Percentiles rank a stretch among this genome's conserved stretches.
These are phyloP conservation scores for Charanyca ferruginea DNA, from an alignment of 2,888 invertebrate species.

Conservation along the genomic window DNA sequence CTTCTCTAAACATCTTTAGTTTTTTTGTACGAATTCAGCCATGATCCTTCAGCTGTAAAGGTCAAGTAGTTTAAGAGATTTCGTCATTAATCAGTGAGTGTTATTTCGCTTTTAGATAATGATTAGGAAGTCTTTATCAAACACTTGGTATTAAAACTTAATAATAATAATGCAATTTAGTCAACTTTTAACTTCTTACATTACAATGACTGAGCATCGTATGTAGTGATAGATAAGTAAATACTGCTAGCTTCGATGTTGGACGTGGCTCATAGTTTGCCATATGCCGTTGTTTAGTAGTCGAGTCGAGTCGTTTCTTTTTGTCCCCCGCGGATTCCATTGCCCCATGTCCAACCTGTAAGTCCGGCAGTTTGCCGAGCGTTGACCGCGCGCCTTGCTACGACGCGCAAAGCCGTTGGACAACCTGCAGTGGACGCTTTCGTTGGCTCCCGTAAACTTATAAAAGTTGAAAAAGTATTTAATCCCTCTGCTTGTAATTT, in stretches of 20 bases:
- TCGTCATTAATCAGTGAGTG: no score
- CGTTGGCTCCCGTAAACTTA: slow-evolving; percentile 75
- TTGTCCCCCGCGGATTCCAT: slow-evolving; percentile 89
- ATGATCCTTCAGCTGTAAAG: no score
- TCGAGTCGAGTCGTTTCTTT: slow-evolving; percentile 84
- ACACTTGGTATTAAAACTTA: neutral
- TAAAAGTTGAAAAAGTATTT: slow-evolving; percentile 60
- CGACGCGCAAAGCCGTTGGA: slow-evolving; percentile 83
- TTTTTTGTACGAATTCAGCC: no score
- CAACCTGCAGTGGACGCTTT: slow-evolving; percentile 82
- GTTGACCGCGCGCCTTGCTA: slow-evolving; percentile 87
- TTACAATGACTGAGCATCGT: slow-evolving; percentile 14
- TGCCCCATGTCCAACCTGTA: slow-evolving; percentile 90
- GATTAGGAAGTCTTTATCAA: neutral
- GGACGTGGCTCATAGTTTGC: slow-evolving; percentile 58
- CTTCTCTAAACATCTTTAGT: no score
- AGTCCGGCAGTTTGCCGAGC: slow-evolving; percentile 90
- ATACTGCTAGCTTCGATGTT: slow-evolving; percentile 38
- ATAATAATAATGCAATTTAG: neutral
- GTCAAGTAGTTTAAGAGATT: no score
- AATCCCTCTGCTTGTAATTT: slow-evolving; percentile 29
- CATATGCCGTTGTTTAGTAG: slow-evolving; percentile 79
- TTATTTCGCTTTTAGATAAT: no score
- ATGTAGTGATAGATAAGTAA: slow-evolving; percentile 19
- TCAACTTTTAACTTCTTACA: slow-evolving; percentile 6